phyloP scores from a whole-genome alignment of 2,888 invertebrate species.

The Acrobasis consociella region DNA sequence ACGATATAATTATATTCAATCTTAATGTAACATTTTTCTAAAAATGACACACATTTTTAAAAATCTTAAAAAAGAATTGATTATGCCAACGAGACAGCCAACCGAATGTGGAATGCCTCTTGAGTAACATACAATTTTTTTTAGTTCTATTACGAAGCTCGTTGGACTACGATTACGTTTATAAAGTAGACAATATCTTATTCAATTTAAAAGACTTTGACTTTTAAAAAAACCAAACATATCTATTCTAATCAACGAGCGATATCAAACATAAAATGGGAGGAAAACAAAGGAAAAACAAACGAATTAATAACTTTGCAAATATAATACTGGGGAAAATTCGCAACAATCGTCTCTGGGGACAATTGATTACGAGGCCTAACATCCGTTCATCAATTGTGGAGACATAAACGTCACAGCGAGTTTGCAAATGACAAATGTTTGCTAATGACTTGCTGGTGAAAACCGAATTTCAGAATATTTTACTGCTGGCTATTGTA shows the following conservation, averaged over 20 bases:
- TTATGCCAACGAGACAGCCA: no score
- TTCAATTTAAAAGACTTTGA: no score
- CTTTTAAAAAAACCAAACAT: no score
- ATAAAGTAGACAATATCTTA: no score
- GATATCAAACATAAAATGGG: not conserved
- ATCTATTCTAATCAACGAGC: not conserved
- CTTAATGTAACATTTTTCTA: no score
- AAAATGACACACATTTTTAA: no score
- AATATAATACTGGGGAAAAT: conserved; percentile 52
- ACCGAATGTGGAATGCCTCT: no score
- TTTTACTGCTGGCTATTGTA: conserved; percentile 45
- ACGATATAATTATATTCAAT: no score
- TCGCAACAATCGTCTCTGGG: conserved; percentile 61
- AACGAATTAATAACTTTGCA: conserved; percentile 45
- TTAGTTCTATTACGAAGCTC: no score
- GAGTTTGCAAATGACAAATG: conserved; percentile 78
- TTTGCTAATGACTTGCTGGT: conserved; percentile 71
- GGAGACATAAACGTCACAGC: conserved; percentile 72
- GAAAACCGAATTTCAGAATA: conserved; percentile 63
- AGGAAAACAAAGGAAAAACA: conserved; percentile 27
- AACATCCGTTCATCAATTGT: conserved; percentile 77
- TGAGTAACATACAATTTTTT: no score
- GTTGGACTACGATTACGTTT: no score
- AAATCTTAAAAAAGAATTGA: no score
- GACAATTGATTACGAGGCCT: conserved; percentile 72